A percentile compares a stretch with the other conserved stretches of the same genome.
These are phyloP conservation scores for Nothobranchius kuhntae DNA, from an alignment of 2,113 vertebrate genomes.

Conservation along the genomic window DNA sequence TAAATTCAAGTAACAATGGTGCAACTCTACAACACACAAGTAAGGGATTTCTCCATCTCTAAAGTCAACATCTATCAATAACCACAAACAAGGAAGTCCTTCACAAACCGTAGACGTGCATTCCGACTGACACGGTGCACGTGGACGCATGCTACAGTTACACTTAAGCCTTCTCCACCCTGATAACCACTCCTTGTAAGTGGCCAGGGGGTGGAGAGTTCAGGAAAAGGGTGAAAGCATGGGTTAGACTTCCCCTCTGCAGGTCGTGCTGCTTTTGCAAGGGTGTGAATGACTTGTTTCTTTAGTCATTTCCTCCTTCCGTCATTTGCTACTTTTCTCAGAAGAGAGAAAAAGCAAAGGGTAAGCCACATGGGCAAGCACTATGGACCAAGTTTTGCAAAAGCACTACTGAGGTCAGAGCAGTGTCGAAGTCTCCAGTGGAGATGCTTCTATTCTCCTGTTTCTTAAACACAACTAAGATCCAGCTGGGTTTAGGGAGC, in stretches of 20 bases:
- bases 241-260: slow-evolving; percentile 61
- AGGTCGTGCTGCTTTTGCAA: slow-evolving; percentile 51
- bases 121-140: neutral
- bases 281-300: slow-evolving; percentile 69
- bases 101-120: slow-evolving; percentile 6
- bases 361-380: slow-evolving; percentile 27
- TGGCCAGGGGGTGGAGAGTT: slow-evolving; percentile 32
- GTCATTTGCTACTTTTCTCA: slow-evolving; percentile 50
- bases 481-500: neutral
- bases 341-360: slow-evolving; percentile 30
- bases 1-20: neutral
- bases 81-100: slow-evolving; percentile 24
- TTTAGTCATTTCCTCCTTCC: slow-evolving; percentile 74
- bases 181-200: neutral
- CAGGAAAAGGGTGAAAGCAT: slow-evolving; percentile 50
- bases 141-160: neutral
- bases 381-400: slow-evolving; percentile 47
- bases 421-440: neutral
- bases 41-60: neutral
- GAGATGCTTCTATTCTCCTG: neutral
- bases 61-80: neutral
- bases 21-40: neutral
- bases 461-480: no score
- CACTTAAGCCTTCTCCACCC: neutral
- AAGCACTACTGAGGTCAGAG: slow-evolving; percentile 26